Percentiles rank a stretch among this genome's conserved stretches.
Evolutionary conservation across 2,113 vertebrate species (phyloP).

Genomic region (Isurus oxyrinchus): DNA sequence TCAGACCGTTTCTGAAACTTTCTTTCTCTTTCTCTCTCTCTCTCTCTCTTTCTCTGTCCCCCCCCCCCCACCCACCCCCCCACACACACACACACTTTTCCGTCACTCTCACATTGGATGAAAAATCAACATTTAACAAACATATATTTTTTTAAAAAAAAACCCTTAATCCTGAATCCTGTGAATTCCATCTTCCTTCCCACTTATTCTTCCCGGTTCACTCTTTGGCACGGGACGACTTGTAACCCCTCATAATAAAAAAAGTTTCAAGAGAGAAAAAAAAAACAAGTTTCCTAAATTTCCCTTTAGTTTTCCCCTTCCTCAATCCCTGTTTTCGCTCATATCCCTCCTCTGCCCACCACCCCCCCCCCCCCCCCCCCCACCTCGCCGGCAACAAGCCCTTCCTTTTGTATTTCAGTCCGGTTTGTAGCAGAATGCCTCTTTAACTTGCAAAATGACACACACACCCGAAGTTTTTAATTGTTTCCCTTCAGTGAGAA

Average conservation of each 20-base stretch:
- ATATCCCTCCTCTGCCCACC: no score
- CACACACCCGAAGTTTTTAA: no score
- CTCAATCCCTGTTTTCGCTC: neutral
- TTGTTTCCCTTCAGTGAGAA: no score
- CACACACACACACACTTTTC: no score
- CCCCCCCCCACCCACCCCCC: no score
- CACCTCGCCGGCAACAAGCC: no score
- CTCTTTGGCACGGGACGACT: no score
- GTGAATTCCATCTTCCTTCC: constrained; percentile 49
- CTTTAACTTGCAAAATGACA: neutral
- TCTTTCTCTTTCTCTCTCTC: neutral
- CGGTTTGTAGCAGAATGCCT: no score
- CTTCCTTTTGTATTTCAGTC: neutral
- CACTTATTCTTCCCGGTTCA: no score
- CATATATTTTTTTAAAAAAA: constrained; percentile 51
- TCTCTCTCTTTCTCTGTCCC: neutral
- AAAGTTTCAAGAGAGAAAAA: neutral
- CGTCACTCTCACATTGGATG: constrained; percentile 32
- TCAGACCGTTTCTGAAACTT: neutral
- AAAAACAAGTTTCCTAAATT: neutral
- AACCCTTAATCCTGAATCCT: constrained; percentile 46
- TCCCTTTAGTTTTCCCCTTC: neutral
- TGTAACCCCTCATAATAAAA: constrained; percentile 43
- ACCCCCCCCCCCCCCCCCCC: no score
- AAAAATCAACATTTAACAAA: neutral